Percentiles rank a stretch among this genome's conserved stretches.
Evolutionary conservation across 2,888 invertebrate species (phyloP).

Genomic region (Candidula unifasciata): DNA sequence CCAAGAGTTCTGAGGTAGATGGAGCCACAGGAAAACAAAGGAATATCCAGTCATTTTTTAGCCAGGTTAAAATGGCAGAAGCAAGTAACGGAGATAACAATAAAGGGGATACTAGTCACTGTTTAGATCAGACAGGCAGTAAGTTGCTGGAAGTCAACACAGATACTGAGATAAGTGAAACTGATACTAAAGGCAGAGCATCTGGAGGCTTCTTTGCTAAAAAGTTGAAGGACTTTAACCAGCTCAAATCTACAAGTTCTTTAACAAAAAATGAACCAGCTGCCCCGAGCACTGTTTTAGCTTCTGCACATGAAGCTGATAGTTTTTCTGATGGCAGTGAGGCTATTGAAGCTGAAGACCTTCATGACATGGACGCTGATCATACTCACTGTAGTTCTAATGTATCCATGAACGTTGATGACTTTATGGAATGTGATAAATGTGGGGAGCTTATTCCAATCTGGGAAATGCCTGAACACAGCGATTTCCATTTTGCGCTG

Average conservation of each 20-base stretch:
- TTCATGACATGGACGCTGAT: no score
- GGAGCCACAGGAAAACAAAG: slow-evolving; percentile 13
- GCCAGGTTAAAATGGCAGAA: background rate
- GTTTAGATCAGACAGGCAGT: background rate
- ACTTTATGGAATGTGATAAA: slow-evolving; percentile 81
- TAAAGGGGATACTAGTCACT: background rate
- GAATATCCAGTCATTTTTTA: slow-evolving; percentile 53
- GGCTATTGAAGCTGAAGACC: background rate
- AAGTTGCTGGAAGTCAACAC: background rate
- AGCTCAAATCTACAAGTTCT: background rate
- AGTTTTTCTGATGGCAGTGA: no score
- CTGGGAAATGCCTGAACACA: slow-evolving; percentile 85
- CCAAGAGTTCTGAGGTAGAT: background rate
- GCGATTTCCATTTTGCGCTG: slow-evolving; percentile 91
- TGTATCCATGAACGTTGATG: background rate
- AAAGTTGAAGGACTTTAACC: slow-evolving; percentile 18
- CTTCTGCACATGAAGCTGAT: background rate
- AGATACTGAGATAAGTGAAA: background rate
- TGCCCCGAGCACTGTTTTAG: background rate
- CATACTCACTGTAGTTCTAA: background rate
- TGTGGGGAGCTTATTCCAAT: slow-evolving; percentile 84
- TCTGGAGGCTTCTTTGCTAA: slow-evolving; percentile 34
- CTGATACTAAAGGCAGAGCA: background rate
- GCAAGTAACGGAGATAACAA: no score
- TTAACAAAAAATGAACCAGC: background rate